phyloP scores from a whole-genome alignment of 2,888 invertebrate species.

The Scaptomyza flava region DNA sequence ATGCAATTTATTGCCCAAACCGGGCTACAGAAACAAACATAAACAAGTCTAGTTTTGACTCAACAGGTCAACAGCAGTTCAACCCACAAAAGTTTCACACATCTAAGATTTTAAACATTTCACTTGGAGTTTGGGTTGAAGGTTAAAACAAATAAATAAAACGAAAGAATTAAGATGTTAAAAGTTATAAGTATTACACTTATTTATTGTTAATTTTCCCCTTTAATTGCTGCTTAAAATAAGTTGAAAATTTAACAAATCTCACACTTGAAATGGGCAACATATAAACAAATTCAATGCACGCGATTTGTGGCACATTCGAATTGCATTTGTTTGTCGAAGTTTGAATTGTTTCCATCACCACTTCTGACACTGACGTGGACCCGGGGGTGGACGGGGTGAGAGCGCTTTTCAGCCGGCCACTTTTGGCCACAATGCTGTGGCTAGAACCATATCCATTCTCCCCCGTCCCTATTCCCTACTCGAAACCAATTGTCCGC shows the following conservation, averaged over 20 bases:
- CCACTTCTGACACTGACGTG: slow-evolving; percentile 34
- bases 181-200: no score
- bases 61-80: neutral
- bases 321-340: slow-evolving; percentile 61
- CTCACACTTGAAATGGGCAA: slow-evolving; percentile 29
- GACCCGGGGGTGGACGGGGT: neutral
- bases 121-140: no score
- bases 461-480: neutral
- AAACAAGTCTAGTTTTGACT: slow-evolving; percentile 5
- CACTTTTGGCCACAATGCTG: slow-evolving; percentile 72
- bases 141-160: no score
- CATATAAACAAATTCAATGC: slow-evolving; percentile 53
- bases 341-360: slow-evolving; percentile 73
- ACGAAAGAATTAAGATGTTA: no score
- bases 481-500: slow-evolving; percentile 61
- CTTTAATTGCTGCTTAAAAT: slow-evolving; percentile 18
- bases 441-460: slow-evolving; percentile 35
- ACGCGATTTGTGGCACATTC: slow-evolving; percentile 51
- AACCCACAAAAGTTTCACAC: slow-evolving; percentile 1
- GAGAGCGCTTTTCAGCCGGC: slow-evolving; percentile 40
- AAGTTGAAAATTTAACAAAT: slow-evolving; percentile 38
- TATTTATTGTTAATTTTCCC: no score
- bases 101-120: neutral
- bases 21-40: slow-evolving; percentile 10
- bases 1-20: slow-evolving; percentile 55